Evolutionary conservation across 2,113 vertebrate species (phyloP).

Genomic region (Scatophagus argus): DNA sequence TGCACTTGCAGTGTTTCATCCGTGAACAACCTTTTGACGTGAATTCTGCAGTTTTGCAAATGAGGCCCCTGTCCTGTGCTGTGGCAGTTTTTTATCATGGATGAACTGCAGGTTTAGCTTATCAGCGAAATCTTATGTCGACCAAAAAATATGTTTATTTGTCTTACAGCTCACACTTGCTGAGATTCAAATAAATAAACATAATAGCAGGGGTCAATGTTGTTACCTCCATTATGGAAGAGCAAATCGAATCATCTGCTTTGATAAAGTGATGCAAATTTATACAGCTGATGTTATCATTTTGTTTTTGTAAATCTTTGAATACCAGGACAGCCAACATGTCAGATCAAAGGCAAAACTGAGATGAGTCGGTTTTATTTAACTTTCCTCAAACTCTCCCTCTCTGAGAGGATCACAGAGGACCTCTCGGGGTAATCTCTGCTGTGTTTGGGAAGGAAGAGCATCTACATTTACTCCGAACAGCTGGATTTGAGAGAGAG

Average conservation of each 20-base stretch:
- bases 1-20: too few relatives aligned
- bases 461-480: conserved; percentile 6
- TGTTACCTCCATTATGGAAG: too few relatives aligned
- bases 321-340: neutral
- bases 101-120: neutral
- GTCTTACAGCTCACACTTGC: too few relatives aligned
- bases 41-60: too few relatives aligned
- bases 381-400: neutral
- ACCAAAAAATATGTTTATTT: too few relatives aligned
- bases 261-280: conserved; percentile 7
- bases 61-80: neutral
- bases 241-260: neutral
- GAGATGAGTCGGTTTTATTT: neutral
- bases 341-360: neutral
- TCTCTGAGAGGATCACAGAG: conserved; percentile 11
- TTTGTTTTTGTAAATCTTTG: neutral
- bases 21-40: too few relatives aligned
- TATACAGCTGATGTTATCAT: neutral
- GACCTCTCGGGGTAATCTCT: neutral
- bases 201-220: neutral
- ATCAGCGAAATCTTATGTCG: neutral
- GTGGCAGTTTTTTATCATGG: too few relatives aligned
- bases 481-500: neutral
- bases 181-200: neutral
- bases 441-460: conserved; percentile 9